phyloP scores from a whole-genome alignment of 2,888 invertebrate species.

The Drosophila sordidula region DNA sequence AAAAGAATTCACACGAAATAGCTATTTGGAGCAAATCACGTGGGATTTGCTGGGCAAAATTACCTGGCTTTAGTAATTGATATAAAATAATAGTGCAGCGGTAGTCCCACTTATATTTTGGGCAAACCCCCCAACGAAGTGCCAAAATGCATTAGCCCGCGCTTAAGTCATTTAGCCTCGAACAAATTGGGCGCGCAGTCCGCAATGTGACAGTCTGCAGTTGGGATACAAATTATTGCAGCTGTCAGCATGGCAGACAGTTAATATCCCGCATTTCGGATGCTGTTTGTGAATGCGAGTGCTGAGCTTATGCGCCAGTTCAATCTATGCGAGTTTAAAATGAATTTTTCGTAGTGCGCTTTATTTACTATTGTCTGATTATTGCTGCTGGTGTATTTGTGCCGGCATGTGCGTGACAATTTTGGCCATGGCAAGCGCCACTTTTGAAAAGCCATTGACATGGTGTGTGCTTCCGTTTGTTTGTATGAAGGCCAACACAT shows the following conservation, averaged over 20 bases:
- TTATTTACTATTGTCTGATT: slow-evolving; percentile 38
- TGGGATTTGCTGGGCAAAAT: too few species aligned
- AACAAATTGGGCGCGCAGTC: slow-evolving; percentile 31
- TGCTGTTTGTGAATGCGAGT: background rate
- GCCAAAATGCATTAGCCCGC: slow-evolving; percentile 1
- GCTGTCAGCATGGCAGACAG: slow-evolving; percentile 39
- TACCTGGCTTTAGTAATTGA: too few species aligned
- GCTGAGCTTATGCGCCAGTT: slow-evolving; percentile 27
- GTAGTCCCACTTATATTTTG: too few species aligned
- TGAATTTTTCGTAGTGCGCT: slow-evolving; percentile 29
- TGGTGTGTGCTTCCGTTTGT: slow-evolving; percentile 1
- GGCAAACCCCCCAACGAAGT: background rate
- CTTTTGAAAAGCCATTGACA: slow-evolving; percentile 18
- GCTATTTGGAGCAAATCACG: too few species aligned
- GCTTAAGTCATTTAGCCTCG: slow-evolving; percentile 16
- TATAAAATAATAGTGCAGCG: background rate
- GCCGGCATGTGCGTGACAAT: slow-evolving; percentile 22
- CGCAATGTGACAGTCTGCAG: slow-evolving; percentile 3
- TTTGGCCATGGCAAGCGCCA: slow-evolving; percentile 13
- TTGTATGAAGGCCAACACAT: slow-evolving; percentile 11
- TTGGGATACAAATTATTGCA: slow-evolving; percentile 28
- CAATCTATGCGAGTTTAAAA: slow-evolving; percentile 23
- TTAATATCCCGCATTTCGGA: slow-evolving; percentile 36
- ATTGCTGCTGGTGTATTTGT: background rate
- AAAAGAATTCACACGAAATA: too few species aligned